A percentile compares a stretch with the other conserved stretches of the same genome.
Conservation (phyloP, 2,888 invertebrate species). For the Drosophila leonis region DNA sequence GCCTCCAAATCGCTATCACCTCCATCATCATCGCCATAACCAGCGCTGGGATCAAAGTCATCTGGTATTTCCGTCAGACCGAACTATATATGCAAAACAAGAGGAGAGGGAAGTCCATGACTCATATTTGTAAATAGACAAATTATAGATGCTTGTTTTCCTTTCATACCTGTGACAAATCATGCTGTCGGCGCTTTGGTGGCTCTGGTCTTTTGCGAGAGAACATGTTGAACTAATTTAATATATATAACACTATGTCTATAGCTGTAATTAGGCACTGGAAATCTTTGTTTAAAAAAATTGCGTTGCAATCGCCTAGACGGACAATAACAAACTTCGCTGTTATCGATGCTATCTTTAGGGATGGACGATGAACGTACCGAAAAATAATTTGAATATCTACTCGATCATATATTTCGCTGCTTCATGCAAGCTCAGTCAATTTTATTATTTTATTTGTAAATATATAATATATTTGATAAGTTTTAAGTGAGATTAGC, state of each 20-base stretch:
- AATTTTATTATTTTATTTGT: background rate
- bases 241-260: conserved; percentile 9
- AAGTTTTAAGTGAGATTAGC: background rate
- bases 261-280: conserved; percentile 27
- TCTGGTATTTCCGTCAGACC: conserved; percentile 91
- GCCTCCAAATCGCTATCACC: conserved; percentile 94
- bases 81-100: conserved; percentile 87
- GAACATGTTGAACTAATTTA: conserved; percentile 75
- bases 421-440: background rate
- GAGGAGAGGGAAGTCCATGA: conserved; percentile 42
- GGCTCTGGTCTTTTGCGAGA: conserved; percentile 81
- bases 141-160: conserved; percentile 6
- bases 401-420: background rate
- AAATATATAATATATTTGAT: background rate
- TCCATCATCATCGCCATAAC: conserved; percentile 86
- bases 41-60: conserved; percentile 87
- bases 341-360: conserved; percentile 43
- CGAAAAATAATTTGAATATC: background rate
- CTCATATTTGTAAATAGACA: conserved; percentile 62
- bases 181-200: conserved; percentile 80
- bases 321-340: conserved; percentile 37
- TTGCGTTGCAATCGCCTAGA: conserved; percentile 48
- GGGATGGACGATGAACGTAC: conserved; percentile 10
- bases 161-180: conserved; percentile 83
- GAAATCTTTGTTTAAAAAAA: too few species aligned